Conservation (phyloP, 2,797 vertebrate genomes). For the Sarcophilus harrisii region DNA sequence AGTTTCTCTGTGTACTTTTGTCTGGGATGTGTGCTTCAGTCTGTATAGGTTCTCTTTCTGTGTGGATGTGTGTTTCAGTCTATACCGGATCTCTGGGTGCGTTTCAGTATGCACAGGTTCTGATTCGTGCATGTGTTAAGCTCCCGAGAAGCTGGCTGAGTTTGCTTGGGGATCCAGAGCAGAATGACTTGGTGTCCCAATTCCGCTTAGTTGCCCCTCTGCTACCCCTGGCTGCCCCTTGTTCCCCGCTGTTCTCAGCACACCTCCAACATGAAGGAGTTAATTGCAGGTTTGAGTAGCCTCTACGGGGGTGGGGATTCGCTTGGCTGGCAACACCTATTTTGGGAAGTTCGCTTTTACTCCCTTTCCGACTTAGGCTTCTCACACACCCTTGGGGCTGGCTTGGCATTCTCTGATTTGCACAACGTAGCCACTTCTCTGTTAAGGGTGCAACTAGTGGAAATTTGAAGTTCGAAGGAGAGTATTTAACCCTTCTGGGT, state of each 20-base stretch:
- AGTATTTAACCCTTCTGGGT: background rate
- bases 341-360: conserved; percentile 1
- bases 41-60: background rate
- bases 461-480: background rate
- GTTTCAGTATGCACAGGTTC: too few species aligned
- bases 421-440: background rate
- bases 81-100: too few species aligned
- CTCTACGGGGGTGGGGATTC: background rate
- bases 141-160: background rate
- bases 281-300: background rate
- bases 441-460: conserved; percentile 18
- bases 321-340: background rate
- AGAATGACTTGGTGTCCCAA: background rate
- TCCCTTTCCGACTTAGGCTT: background rate
- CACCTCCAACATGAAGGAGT: background rate
- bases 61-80: too few species aligned
- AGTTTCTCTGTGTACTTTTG: too few species aligned
- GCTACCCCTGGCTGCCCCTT: background rate
- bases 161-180: too few species aligned
- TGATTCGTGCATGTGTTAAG: too few species aligned
- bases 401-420: background rate
- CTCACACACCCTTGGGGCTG: background rate
- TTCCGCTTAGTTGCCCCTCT: too few species aligned
- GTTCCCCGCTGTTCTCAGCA: background rate
- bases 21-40: too few species aligned